These are phyloP conservation scores for Buceros bicornis DNA, from an alignment of 2,797 vertebrate genomes.

Conservation along the genomic window DNA sequence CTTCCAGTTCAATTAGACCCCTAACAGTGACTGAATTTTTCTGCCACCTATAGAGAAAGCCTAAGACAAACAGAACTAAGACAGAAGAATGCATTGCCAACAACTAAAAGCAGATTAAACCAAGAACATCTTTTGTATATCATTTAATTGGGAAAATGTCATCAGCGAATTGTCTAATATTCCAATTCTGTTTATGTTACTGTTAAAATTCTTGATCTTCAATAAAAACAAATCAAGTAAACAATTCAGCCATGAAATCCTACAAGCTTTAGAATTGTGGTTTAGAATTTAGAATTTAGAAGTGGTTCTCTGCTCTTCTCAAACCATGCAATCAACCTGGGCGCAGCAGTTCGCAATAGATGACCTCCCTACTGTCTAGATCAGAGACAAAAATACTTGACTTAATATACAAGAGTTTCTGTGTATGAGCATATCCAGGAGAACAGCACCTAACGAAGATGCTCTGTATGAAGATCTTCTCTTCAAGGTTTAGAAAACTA, in stretches of 20 bases:
- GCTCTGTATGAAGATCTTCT: not conserved
- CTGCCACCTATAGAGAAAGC: not conserved
- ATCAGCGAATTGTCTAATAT: not conserved
- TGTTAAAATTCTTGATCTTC: conserved; percentile 25
- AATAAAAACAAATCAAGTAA: conserved; percentile 21
- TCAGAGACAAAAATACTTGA: not conserved
- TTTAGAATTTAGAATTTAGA: not conserved
- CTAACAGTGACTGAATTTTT: conserved; percentile 2
- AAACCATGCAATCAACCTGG: not conserved
- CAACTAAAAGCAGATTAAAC: conserved; percentile 17
- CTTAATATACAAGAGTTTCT: not conserved
- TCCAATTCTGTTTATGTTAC: not conserved
- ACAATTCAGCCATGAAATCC: not conserved
- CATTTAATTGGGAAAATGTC: conserved; percentile 27
- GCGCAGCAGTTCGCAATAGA: not conserved
- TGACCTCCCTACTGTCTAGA: not conserved
- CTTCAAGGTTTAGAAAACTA: not conserved
- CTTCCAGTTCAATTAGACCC: not conserved
- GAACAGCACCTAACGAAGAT: not conserved
- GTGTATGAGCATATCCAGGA: not conserved
- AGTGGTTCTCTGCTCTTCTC: not conserved
- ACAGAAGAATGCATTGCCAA: not conserved
- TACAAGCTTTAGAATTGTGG: not conserved
- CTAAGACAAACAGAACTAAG: conserved; percentile 7
- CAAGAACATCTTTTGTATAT: not conserved